Base-by-base conservation (phyloP, 2,888 invertebrate genomes). In the Macaria liturata region DNA sequence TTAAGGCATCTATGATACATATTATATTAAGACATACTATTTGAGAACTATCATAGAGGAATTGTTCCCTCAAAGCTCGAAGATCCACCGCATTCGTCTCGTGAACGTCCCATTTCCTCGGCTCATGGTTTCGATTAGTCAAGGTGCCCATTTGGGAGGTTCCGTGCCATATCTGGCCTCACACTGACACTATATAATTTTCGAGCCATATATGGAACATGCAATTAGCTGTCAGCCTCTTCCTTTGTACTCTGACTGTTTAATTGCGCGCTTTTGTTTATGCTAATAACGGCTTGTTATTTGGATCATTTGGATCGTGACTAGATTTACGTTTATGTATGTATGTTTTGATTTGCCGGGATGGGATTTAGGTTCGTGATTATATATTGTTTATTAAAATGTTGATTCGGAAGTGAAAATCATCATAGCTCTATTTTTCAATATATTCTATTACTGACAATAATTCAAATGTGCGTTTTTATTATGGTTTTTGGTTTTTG, bases 141-240 rank as follows among this genome's bases (percentile, higher is more conserved):
- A 88, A 85, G 88, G 84, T 82, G 74, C 76, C 85, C 84, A 83
- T 86, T 84, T 83, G 74, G 73, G 80, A 69, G 59, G 62, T 57
- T 72, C 70, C 68, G 67, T 68, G 70, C 83, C 80, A 78, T 84
- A 87, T 82, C 81, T 76, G 84, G 79, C 68, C 46, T 49, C 43
- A 52, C 58, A 69, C 72, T 75, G 76, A 75, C 85, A 80, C 80
- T 81, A 72, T 81, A 78, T 83, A 83, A 88, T 88, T 84, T 83
- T 70, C 68, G 71, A 70, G 64, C 89, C 89, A 76, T 88, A 80
- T 88, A 82, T 75, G 87, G 79, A 74, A 71, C 56, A 71, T 70
- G 78, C 84, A 86, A 88, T 88, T 87, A 87, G 79, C 82, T 83
- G 85, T 86, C 86, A 82, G 82, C 71, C 67, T 73, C 82, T 79